phyloP scores from a whole-genome alignment of 2,113 vertebrate species.

The Ictalurus furcatus region DNA sequence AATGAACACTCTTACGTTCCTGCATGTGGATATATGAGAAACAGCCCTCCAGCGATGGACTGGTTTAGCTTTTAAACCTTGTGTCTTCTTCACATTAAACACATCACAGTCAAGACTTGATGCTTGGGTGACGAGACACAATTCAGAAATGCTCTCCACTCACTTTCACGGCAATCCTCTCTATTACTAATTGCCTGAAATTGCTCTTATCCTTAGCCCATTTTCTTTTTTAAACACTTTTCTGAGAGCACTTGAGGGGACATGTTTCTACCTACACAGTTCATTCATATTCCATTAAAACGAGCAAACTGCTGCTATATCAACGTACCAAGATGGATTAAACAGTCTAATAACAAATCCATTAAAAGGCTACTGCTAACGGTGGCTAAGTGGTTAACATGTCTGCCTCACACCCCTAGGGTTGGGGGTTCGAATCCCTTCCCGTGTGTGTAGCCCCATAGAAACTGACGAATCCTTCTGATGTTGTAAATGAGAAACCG shows the following conservation, averaged over 20 bases:
- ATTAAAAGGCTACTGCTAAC: not conserved
- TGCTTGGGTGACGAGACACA: not conserved
- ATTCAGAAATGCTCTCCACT: conserved; percentile 9
- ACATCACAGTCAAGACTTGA: not conserved
- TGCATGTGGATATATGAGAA: conserved; percentile 1
- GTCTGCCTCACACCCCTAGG: no score
- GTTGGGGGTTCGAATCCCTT: no score
- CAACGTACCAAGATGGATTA: not conserved
- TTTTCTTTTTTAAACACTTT: conserved; percentile 21
- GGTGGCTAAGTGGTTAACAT: no score
- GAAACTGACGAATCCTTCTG: not conserved
- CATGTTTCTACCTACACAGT: conserved; percentile 8
- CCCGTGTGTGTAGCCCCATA: no score
- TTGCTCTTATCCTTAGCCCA: conserved; percentile 14
- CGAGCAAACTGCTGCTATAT: conserved; percentile 2
- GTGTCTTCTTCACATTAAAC: not conserved
- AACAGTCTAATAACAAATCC: not conserved
- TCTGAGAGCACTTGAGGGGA: conserved; percentile 5
- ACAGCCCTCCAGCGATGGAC: not conserved
- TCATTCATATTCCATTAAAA: conserved; percentile 30
- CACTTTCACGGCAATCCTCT: conserved; percentile 28
- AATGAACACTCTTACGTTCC: conserved; percentile 21
- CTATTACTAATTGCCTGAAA: conserved; percentile 26
- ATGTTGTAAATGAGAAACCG: not conserved
- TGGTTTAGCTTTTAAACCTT: not conserved